phyloP scores from a whole-genome alignment of 1,140 invertebrate species.

The Pseudoatta argentina region DNA sequence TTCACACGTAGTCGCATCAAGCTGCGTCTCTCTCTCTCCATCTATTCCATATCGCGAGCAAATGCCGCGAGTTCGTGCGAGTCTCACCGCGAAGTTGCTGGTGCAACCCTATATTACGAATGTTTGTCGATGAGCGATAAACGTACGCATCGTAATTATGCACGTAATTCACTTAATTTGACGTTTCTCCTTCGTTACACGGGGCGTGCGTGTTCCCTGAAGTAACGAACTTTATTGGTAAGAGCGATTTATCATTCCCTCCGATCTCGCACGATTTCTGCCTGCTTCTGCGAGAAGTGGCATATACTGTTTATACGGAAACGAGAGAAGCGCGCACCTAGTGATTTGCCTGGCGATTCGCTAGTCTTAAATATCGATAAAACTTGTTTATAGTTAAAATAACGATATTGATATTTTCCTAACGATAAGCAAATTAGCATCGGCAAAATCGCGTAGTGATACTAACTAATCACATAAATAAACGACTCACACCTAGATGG shows the following conservation, averaged over 20 bases:
- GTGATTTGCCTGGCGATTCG: conserved; percentile 65
- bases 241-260: conserved; percentile 75
- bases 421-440: conserved; percentile 12
- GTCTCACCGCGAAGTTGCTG: conserved; percentile 60
- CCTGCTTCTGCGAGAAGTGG: conserved; percentile 52
- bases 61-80: conserved; percentile 63
- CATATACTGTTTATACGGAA: conserved; percentile 58
- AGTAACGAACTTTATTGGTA: conserved; percentile 78
- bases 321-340: conserved; percentile 34
- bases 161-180: conserved; percentile 78
- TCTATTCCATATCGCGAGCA: conserved; percentile 10
- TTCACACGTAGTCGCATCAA: conserved; percentile 46
- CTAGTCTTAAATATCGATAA: conserved; percentile 12
- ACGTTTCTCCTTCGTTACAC: conserved; percentile 75
- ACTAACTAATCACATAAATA: no score
- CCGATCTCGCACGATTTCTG: conserved; percentile 75
- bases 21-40: conserved; percentile 9
- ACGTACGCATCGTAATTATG: conserved; percentile 76
- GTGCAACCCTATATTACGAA: conserved; percentile 70
- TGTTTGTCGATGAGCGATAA: conserved; percentile 78
- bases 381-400: not conserved
- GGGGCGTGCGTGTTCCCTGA: conserved; percentile 72
- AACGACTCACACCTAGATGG: not conserved
- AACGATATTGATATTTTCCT: not conserved
- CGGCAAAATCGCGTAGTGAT: not conserved